Conservation (phyloP, 2,113 vertebrate species). For the Equus przewalskii region DNA sequence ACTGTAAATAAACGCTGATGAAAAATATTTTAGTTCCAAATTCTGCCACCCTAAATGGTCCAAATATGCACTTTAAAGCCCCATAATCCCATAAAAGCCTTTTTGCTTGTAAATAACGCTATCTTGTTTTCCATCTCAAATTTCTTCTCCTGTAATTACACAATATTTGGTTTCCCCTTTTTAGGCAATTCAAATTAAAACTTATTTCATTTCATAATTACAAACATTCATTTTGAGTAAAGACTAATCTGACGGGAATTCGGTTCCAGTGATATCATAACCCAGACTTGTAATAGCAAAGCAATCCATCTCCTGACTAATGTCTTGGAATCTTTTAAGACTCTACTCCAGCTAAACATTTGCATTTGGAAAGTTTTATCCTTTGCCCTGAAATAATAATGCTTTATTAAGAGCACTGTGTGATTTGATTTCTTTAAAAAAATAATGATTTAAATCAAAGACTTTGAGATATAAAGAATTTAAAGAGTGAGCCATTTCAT, state of each 20-base stretch:
- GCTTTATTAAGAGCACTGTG: constrained; percentile 79
- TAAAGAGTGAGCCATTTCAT: constrained; percentile 72
- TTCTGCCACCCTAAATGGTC: constrained; percentile 83
- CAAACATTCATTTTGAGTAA: constrained; percentile 85
- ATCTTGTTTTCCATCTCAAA: constrained; percentile 86
- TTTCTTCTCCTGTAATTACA: constrained; percentile 85
- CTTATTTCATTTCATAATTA: constrained; percentile 87
- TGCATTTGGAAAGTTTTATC: constrained; percentile 83
- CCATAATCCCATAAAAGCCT: constrained; percentile 84
- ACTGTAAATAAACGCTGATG: constrained; percentile 83
- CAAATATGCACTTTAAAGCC: constrained; percentile 84
- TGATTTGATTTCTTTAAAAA: constrained; percentile 61
- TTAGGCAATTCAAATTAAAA: constrained; percentile 84
- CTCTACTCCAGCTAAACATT: constrained; percentile 75
- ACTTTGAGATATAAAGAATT: constrained; percentile 79
- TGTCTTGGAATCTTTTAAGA: constrained; percentile 81
- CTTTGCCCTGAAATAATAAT: constrained; percentile 81
- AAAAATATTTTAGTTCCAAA: constrained; percentile 84
- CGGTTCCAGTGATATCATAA: constrained; percentile 82
- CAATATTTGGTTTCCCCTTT: constrained; percentile 85
- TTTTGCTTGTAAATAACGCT: constrained; percentile 86
- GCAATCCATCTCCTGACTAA: constrained; percentile 82
- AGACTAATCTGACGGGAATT: constrained; percentile 83
- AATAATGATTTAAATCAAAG: constrained; percentile 83
- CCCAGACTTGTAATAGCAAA: constrained; percentile 77